Base-by-base conservation (phyloP, 2,797 vertebrate genomes). In the Ciconia nigra region DNA sequence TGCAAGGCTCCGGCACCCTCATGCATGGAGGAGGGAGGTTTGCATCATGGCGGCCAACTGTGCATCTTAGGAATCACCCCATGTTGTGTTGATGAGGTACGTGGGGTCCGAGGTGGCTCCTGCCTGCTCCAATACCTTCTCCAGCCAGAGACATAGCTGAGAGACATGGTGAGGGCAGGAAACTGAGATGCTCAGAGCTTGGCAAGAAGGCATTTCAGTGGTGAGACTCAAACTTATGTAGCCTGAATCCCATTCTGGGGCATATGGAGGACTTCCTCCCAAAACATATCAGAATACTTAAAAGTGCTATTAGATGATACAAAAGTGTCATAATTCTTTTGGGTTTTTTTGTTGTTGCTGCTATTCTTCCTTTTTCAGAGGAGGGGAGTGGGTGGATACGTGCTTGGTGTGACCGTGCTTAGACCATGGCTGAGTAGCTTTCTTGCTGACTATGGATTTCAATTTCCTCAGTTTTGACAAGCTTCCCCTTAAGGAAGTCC, bases 391-490 rank as follows among this genome's bases (percentile, higher is more conserved):
- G n/a, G 74, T 83, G 76, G 84, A 83, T 49, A 39, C 20, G 29
- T 9, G 26, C 39, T 31, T 76, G 41, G 37, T 69, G 51, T 55
- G 89, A 62, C 46, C 6, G 3, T 62, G 35, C 58, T 90, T 73
- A 73, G 63, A 47, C 66, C 67, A 42, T 6, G 57, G 46, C 67
- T 83, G 29, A 62, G 19, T 25, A 83, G 74, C 37, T 78, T 92
- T 93, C 87, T 89, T 96, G 96, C 87, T 92, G 84, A 94, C 62
- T 90, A 5, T 4, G 25, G 72, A 81, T 92, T 97, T 92, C 91
- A 77, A 44, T 96, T 97, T 91, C 91, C 91, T 73, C 77, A 59
- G 82, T 87, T 95, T 92, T 93, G 79, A 91, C 83, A 85, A 62
- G 54, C 72, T 94, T 93, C 93, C 87, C 79, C 51, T 81, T 94